A percentile compares a stretch with the other conserved stretches of the same genome.
These are phyloP conservation scores for Pelecanus crispus DNA, from an alignment of 2,113 vertebrate genomes.

Conservation along the genomic window DNA sequence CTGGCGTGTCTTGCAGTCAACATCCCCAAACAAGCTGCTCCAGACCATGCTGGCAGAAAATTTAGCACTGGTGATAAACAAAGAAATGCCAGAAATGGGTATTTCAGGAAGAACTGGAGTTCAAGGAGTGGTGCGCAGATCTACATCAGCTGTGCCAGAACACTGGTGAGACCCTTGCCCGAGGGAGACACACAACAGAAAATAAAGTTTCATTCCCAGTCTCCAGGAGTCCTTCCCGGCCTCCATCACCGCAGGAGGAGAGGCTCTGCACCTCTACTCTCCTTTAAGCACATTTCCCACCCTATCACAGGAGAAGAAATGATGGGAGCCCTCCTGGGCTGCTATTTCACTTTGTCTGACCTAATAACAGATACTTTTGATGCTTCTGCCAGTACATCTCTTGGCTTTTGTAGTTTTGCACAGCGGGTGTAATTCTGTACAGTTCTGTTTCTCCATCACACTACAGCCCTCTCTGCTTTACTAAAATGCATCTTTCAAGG, in stretches of 20 bases:
- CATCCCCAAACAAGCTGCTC: background rate
- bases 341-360: background rate
- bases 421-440: background rate
- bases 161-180: background rate
- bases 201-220: background rate
- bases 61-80: background rate
- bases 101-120: background rate
- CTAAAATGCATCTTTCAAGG: background rate
- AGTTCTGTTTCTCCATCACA: background rate
- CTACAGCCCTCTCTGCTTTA: background rate
- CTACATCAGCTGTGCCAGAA: background rate
- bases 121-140: accelerated
- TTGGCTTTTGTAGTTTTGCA: background rate
- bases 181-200: background rate
- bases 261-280: background rate
- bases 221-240: background rate
- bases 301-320: background rate
- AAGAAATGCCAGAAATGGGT: background rate
- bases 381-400: background rate
- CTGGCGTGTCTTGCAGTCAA: background rate
- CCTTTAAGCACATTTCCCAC: background rate
- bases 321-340: background rate
- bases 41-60: background rate
- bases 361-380: background rate
- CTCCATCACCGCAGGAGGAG: background rate